Conservation (phyloP, 2,113 vertebrate genomes). For the Heliornis fulica region DNA sequence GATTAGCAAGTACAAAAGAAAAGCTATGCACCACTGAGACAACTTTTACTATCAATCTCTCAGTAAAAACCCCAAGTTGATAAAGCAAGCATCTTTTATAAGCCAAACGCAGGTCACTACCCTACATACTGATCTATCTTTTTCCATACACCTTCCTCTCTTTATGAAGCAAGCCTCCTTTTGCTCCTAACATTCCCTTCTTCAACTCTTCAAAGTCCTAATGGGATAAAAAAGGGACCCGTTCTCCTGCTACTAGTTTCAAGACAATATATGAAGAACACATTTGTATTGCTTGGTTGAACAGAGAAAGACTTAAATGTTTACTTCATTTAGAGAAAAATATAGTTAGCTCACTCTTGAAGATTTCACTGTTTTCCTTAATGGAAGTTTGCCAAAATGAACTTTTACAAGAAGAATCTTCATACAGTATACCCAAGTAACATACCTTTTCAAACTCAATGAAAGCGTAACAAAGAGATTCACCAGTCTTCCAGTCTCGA, state of each 20-base stretch:
- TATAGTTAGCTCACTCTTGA: background rate
- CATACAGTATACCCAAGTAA: background rate
- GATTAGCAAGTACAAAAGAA: background rate
- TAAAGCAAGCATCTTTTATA: background rate
- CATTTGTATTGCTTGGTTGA: background rate
- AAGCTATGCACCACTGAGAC: background rate
- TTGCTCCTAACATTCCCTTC: background rate
- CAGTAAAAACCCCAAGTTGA: background rate
- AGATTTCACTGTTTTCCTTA: background rate
- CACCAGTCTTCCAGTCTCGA: constrained; percentile 93
- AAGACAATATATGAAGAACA: background rate
- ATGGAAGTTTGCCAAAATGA: background rate
- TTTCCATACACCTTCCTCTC: background rate
- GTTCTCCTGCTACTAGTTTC: background rate
- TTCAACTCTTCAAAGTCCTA: background rate
- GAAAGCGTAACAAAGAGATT: constrained; percentile 97
- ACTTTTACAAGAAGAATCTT: background rate
- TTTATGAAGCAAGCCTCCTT: background rate
- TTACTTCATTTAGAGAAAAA: background rate
- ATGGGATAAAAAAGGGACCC: background rate
- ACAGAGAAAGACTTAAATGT: background rate
- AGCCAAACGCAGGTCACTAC: background rate
- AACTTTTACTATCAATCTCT: background rate
- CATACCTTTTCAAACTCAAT: constrained; percentile 98
- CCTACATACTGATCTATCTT: background rate